Evolutionary conservation across 2,797 vertebrate species (phyloP), one percentile per base, ranked within the genome.

Genomic region (Phaenicophaeus curvirostris): DNA sequence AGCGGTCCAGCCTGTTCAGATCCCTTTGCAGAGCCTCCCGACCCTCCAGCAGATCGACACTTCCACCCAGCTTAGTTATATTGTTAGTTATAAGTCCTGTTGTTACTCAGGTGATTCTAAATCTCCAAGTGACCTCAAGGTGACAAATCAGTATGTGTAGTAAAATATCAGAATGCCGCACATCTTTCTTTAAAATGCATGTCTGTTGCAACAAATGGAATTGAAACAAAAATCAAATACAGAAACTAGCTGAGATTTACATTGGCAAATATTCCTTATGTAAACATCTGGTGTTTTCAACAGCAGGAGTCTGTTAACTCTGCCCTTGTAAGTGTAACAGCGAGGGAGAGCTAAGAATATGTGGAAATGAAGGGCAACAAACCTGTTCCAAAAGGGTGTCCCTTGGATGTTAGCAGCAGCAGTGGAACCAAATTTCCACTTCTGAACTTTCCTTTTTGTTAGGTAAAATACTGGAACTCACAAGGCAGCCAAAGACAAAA

Each of bases 161-260:
- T 68, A 37, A 89, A 89, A 58, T 33, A 51, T n/a, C 21, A 90
- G 39, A 79, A 85, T 24, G 23, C 69, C 81, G 35, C 31, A 87
- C 9, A 51, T 23, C 14, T 48, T 55, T 61, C 35, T 76, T 93
- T 62, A 27, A 74, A 72, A 41, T 46, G 35, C 5, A 33, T 48
- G 9, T 87, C 89, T 72, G 14, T 91, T 93, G 67, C 46, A 83
- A 86, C 25, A 69, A 80, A 71, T 39, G 33, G 25, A 51, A 86
- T 63, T 21, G 94, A 95, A 89, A 59, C 77, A 94, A 24, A 24
- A 71, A 13, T 57, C n/a, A 80, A 91, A 89, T 31, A 68, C 27
- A 69, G 75, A 67, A 89, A 89, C 90, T 87, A 94, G 8, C 12
- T 71, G 80, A 93, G 25, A 54, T 31, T 78, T 88, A 62, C 62